Evolutionary conservation across 2,888 invertebrate species (phyloP).

Genomic region (Acleris literana): DNA sequence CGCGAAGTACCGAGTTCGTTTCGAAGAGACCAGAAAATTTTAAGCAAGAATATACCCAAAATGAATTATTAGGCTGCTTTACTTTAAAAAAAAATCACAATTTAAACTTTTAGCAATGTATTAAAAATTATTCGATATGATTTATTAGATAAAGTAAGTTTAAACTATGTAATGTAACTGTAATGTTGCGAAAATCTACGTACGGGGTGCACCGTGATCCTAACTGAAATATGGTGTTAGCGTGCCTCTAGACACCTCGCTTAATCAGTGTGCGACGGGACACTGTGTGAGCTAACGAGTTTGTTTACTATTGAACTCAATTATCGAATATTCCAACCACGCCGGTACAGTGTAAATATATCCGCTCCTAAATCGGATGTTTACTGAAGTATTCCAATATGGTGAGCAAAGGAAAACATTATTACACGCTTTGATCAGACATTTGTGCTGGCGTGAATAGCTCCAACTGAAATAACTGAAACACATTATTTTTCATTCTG

Average conservation of each 20-base stretch:
- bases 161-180: too few relatives aligned
- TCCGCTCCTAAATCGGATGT: slow-evolving; percentile 17
- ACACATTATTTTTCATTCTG: slow-evolving; percentile 7
- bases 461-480: slow-evolving; percentile 15
- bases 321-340: slow-evolving; percentile 18
- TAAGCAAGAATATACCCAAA: too few relatives aligned
- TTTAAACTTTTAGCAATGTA: too few relatives aligned
- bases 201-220: neutral
- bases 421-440: slow-evolving; percentile 16
- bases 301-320: slow-evolving; percentile 25
- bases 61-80: too few relatives aligned
- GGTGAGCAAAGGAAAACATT: slow-evolving; percentile 2
- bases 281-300: slow-evolving; percentile 1
- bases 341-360: slow-evolving; percentile 12
- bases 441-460: slow-evolving; percentile 24
- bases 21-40: too few relatives aligned
- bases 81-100: too few relatives aligned
- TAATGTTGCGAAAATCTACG: neutral
- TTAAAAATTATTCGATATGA: too few relatives aligned
- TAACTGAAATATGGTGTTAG: neutral
- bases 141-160: too few relatives aligned
- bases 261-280: neutral
- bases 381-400: slow-evolving; percentile 11
- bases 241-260: too few relatives aligned
- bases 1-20: too few relatives aligned